Base-by-base conservation (phyloP, 2,113 vertebrate species). In the Pelmatolapia mariae region DNA sequence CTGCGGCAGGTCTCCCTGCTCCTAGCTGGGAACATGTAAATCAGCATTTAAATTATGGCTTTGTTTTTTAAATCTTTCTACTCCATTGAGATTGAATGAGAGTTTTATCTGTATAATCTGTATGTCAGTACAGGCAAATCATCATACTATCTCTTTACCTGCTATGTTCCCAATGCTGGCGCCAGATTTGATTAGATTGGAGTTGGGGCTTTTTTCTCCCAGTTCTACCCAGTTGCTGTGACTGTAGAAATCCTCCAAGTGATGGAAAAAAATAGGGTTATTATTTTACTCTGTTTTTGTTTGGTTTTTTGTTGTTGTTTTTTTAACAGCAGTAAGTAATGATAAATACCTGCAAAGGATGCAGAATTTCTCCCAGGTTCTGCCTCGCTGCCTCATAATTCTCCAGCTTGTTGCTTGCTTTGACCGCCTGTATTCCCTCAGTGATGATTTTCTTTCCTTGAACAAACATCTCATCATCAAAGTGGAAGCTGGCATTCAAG, bases 171-270 rank as follows among this genome's bases (percentile, higher is more conserved):
- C 93, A 15, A 96, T 92, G 85, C n/a, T 56, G 54, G 15, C 24
- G 18, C 87, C 90, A 4, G 91, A 61, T 89, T 82, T 83, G 82
- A 96, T 93, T 11, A 96, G 90, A 80, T 93, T 95, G 5, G 91
- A 13, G 26, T 93, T 95, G 5, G 96, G 94, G 4, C 18, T 3
- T 26, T 1, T 87, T 4, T 89, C 90, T 5, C 92, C 92, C 57
- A 95, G 47, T 45, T 96, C 96, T 31, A 95, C 89, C 95, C 95
- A 96, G 94, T 96, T 95, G 71, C 93, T 96, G 53, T 96, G 96
- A 40, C 95, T 96, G 93, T 96, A 96, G 87, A 95, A 96, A 63
- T 96, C 96, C 96, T 96, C 52, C 4, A 73, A 22, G 7, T 12
- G 9, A 13, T 43, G 29, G 29, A 33, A 66, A 29, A n/a, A 80